Percentiles rank a stretch among this genome's conserved stretches.
Evolutionary conservation across 2,888 invertebrate genomes (phyloP).

Genomic region (Diplolepis rosae): DNA sequence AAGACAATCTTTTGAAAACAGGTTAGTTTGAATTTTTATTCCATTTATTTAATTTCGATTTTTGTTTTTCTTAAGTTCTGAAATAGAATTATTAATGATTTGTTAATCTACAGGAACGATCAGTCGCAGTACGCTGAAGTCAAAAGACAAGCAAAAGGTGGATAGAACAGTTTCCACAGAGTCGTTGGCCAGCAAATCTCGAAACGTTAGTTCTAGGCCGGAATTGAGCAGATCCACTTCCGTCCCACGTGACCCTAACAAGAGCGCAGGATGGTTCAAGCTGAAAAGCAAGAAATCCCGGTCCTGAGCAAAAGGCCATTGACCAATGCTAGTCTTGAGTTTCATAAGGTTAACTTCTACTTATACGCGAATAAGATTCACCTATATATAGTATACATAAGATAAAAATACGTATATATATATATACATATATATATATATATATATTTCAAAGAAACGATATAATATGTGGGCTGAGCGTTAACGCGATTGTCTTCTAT

Average conservation of each 20-base stretch:
- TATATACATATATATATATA: constrained; percentile 32
- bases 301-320: constrained; percentile 69
- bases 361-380: constrained; percentile 11
- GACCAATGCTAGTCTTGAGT: constrained; percentile 73
- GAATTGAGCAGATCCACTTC: constrained; percentile 80
- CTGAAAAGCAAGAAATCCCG: constrained; percentile 75
- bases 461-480: constrained; percentile 41
- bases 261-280: constrained; percentile 85
- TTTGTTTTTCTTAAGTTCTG: neutral
- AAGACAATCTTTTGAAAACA: constrained; percentile 69
- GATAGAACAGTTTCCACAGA: constrained; percentile 77
- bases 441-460: constrained; percentile 36
- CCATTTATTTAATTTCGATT: neutral
- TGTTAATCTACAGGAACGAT: constrained; percentile 64
- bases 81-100: neutral
- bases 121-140: constrained; percentile 69
- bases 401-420: constrained; percentile 16
- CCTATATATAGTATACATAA: constrained; percentile 17
- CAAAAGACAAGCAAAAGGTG: constrained; percentile 71
- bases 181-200: constrained; percentile 76
- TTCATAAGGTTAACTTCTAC: constrained; percentile 61
- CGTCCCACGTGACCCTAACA: constrained; percentile 83
- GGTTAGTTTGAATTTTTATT: constrained; percentile 48
- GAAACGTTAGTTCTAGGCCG: constrained; percentile 68
- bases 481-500: constrained; percentile 32